phyloP scores from a whole-genome alignment of 2,888 invertebrate species.

The Lasioglossum leucozonium region DNA sequence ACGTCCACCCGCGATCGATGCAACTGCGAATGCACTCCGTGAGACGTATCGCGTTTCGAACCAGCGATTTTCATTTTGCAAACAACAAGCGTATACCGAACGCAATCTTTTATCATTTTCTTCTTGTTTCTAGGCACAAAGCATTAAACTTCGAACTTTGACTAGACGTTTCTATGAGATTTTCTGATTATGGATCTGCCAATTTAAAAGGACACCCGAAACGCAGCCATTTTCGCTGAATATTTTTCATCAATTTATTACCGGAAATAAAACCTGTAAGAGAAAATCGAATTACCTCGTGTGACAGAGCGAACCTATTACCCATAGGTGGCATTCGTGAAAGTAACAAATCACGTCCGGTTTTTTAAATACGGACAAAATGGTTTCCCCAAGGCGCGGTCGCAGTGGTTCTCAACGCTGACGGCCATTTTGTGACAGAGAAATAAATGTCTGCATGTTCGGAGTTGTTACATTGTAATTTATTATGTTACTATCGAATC shows the following conservation, averaged over 20 bases:
- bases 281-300: background rate
- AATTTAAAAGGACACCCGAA: background rate
- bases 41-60: constrained; percentile 14
- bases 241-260: background rate
- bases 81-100: background rate
- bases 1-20: constrained; percentile 66
- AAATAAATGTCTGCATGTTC: background rate
- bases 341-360: background rate
- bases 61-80: constrained; percentile 3
- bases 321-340: background rate
- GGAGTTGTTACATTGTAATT: background rate
- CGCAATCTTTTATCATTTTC: background rate
- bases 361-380: background rate
- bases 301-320: too few relatives aligned
- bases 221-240: background rate
- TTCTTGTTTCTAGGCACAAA: too few relatives aligned
- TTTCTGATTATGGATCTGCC: background rate
- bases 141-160: background rate
- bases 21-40: constrained; percentile 38
- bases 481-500: background rate
- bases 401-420: background rate
- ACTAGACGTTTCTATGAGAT: background rate
- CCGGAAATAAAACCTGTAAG: background rate
- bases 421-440: background rate
- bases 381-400: background rate